Conservation (phyloP, 2,888 invertebrate species). For the Zaprionus obscuricornis region DNA sequence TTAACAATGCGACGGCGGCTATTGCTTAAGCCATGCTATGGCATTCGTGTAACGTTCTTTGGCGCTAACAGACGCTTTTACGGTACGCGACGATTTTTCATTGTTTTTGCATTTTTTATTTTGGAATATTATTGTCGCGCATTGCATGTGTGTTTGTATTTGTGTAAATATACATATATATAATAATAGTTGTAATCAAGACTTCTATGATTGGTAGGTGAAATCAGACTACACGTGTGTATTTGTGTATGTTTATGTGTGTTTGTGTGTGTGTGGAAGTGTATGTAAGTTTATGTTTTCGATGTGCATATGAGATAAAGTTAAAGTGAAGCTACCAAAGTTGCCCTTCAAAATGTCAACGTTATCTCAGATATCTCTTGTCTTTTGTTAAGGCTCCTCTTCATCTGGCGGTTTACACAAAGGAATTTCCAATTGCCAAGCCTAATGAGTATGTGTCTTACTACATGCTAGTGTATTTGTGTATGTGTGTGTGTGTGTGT, state of each 20-base stretch:
- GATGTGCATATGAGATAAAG: conserved; percentile 47
- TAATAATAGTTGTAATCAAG: conserved; percentile 30
- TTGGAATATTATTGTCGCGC: conserved; percentile 3
- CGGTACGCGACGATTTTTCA: conserved; percentile 1
- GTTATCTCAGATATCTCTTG: conserved; percentile 59
- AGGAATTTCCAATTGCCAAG: conserved; percentile 33
- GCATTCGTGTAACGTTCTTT: conserved; percentile 47
- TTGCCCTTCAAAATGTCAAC: conserved; percentile 61
- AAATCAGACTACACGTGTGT: conserved; percentile 21
- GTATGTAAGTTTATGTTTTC: conserved; percentile 16
- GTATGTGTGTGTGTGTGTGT: conserved; percentile 21
- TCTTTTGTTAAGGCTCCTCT: conserved; percentile 57
- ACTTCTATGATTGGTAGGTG: conserved; percentile 62
- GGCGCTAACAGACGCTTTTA: conserved; percentile 54
- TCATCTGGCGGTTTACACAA: conserved; percentile 23
- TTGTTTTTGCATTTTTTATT: neutral
- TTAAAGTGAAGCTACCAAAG: conserved; percentile 2
- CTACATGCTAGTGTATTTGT: conserved; percentile 1
- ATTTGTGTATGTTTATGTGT: neutral
- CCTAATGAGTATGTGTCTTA: conserved; percentile 32
- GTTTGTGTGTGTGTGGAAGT: neutral
- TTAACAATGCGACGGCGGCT: conserved; percentile 40
- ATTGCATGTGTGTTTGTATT: neutral
- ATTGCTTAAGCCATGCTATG: conserved; percentile 15
- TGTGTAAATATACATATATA: neutral